phyloP scores from a whole-genome alignment of 1,140 invertebrate genomes.

The Copidosoma floridanum region DNA sequence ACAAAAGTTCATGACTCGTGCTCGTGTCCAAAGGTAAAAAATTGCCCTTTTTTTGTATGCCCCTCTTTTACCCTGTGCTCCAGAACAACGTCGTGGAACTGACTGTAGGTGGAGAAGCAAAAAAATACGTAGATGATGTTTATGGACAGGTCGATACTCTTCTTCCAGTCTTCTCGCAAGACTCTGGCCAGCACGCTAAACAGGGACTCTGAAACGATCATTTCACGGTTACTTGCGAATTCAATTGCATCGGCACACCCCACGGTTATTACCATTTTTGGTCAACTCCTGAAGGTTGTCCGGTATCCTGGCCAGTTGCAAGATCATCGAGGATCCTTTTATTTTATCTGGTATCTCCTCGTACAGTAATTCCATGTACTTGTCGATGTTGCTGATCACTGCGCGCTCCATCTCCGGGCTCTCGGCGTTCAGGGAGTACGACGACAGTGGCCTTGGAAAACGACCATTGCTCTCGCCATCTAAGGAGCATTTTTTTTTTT shows the following conservation, averaged over 20 bases:
- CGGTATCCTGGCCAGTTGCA: conserved; percentile 86
- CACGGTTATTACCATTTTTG: conserved; percentile 72
- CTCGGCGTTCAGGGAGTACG: conserved; percentile 42
- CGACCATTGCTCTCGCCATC: conserved; percentile 40
- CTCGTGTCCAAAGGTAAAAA: no score
- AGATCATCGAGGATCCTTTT: conserved; percentile 85
- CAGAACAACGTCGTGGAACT: conserved; percentile 90
- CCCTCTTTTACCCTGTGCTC: conserved; percentile 79
- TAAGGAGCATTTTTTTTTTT: conserved; percentile 26
- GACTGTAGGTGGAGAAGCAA: conserved; percentile 94
- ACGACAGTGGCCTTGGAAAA: conserved; percentile 46
- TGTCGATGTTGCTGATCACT: conserved; percentile 81
- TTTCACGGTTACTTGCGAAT: neutral
- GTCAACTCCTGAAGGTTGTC: conserved; percentile 92
- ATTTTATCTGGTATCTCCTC: conserved; percentile 93
- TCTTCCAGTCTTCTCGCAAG: conserved; percentile 94
- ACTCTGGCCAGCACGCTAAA: conserved; percentile 92
- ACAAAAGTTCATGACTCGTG: no score
- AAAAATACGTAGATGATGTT: conserved; percentile 97
- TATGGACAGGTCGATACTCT: conserved; percentile 92
- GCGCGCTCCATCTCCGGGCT: conserved; percentile 56
- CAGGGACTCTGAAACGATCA: conserved; percentile 87
- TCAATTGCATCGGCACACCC: neutral
- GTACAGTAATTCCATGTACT: conserved; percentile 95
- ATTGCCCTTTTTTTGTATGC: no score